phyloP scores from a whole-genome alignment of 2,888 invertebrate genomes.

The Escarpia spicata region DNA sequence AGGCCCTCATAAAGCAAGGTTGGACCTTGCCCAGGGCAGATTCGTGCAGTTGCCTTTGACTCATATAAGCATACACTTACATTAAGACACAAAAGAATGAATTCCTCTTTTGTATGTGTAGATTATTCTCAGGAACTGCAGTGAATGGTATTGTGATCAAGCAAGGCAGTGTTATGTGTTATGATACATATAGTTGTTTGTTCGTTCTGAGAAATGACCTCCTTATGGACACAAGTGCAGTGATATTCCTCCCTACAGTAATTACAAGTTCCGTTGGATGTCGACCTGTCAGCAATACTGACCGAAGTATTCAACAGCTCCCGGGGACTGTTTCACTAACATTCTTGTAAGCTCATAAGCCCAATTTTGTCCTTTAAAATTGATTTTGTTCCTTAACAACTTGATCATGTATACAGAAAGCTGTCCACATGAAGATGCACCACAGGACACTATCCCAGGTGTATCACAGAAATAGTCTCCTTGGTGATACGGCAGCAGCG shows the following conservation, averaged over 20 bases:
- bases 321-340: no score
- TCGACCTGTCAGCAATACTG: no score
- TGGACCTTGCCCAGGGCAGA: neutral
- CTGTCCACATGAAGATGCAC: no score
- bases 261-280: neutral
- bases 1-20: neutral
- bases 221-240: neutral
- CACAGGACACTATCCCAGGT: no score
- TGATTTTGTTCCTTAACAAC: no score
- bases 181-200: neutral
- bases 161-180: neutral
- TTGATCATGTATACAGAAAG: no score
- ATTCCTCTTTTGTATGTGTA: neutral
- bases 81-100: neutral
- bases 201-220: neutral
- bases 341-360: no score
- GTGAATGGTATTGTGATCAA: neutral
- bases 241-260: neutral
- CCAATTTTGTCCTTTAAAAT: no score
- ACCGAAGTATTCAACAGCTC: no score
- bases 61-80: neutral
- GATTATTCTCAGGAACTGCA: neutral
- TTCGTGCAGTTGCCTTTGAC: neutral
- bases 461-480: no score
- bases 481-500: no score